phyloP scores from a whole-genome alignment of 1,140 invertebrate species.

The Mactra quadrangularis region DNA sequence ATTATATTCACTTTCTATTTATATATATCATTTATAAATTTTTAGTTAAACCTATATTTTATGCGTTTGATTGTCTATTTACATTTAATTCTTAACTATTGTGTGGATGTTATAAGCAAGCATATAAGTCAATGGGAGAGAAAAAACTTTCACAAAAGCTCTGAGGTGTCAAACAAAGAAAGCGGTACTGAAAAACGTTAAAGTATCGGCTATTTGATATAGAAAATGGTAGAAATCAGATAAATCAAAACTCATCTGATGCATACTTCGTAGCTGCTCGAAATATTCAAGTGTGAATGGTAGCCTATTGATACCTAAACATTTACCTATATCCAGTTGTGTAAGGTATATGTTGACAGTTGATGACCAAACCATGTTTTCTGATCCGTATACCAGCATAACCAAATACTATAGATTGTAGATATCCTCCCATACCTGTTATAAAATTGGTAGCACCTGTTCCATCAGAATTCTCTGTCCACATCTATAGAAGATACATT shows the following conservation, averaged over 20 bases:
- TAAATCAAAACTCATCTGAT: background rate
- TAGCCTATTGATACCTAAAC: background rate
- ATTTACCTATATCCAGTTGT: slow-evolving; percentile 66
- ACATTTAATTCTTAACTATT: too few relatives aligned
- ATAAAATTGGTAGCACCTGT: slow-evolving; percentile 84
- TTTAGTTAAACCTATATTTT: too few relatives aligned
- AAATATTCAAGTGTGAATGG: background rate
- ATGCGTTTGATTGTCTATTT: too few relatives aligned
- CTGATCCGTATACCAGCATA: slow-evolving; percentile 83
- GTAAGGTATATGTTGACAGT: slow-evolving; percentile 77
- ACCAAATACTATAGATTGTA: slow-evolving; percentile 84
- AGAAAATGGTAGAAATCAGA: background rate
- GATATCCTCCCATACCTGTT: slow-evolving; percentile 85
- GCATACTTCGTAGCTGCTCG: background rate
- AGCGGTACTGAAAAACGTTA: background rate
- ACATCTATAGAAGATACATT: slow-evolving; percentile 82
- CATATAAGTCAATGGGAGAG: background rate
- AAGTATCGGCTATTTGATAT: background rate
- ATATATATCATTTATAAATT: too few relatives aligned
- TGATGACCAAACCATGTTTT: slow-evolving; percentile 75
- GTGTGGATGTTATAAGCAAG: too few relatives aligned
- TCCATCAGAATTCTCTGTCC: slow-evolving; percentile 83
- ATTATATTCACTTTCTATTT: background rate
- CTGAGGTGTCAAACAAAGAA: background rate
- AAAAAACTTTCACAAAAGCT: background rate